Evolutionary conservation across 2,113 vertebrate species (phyloP).

Genomic region (Solea senegalensis): DNA sequence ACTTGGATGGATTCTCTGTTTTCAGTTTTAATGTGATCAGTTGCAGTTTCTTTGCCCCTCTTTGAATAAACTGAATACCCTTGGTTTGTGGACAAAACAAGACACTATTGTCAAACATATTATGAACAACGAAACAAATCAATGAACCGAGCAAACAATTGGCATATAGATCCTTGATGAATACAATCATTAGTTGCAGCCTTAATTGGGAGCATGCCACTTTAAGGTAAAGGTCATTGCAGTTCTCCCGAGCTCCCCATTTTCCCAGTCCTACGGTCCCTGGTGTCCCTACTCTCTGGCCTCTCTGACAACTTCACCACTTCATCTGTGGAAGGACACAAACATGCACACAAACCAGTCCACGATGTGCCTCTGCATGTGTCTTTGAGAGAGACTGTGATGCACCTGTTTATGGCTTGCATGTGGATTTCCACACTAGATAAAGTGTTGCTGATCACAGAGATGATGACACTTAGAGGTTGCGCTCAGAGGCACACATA

Average conservation of each 20-base stretch:
- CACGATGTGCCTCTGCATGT: slow-evolving; percentile 26
- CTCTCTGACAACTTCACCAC: background rate
- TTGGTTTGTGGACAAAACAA: no score
- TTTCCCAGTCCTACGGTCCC: background rate
- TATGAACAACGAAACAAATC: no score
- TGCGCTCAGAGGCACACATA: background rate
- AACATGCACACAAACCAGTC: slow-evolving; percentile 7
- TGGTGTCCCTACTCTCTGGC: background rate
- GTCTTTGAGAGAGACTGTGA: background rate
- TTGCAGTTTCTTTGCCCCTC: no score
- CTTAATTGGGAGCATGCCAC: background rate
- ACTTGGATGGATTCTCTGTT: no score
- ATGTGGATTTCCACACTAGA: slow-evolving; percentile 42
- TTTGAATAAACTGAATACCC: no score
- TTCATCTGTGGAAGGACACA: slow-evolving; percentile 27
- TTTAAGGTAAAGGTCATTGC: background rate
- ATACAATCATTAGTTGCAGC: no score
- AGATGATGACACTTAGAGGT: background rate
- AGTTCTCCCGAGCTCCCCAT: slow-evolving; percentile 4
- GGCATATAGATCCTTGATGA: no score
- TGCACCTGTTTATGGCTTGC: slow-evolving; percentile 26
- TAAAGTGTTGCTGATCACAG: slow-evolving; percentile 22
- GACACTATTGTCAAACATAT: no score
- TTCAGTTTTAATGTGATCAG: no score
- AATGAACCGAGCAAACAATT: no score